Evolutionary conservation across 2,888 invertebrate species (phyloP).

Genomic region (Amiota mariae): DNA sequence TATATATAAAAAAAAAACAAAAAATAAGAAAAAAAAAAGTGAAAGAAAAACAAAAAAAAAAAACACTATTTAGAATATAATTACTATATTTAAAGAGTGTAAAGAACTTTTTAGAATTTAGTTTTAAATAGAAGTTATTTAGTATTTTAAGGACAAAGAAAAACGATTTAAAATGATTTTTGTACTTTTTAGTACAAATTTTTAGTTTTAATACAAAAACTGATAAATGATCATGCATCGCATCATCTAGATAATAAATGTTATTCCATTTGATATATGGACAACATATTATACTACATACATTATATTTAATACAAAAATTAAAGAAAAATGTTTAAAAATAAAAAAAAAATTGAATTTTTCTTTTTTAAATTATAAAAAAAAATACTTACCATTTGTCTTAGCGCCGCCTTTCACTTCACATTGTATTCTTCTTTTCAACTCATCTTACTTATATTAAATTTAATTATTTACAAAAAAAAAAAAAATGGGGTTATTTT

Average conservation of each 20-base stretch:
- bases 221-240: not conserved
- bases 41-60: conserved; percentile 45
- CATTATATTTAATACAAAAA: too few relatives aligned
- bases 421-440: too few relatives aligned
- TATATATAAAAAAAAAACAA: conserved; percentile 29
- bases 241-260: too few relatives aligned
- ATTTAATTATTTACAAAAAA: too few relatives aligned
- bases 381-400: too few relatives aligned
- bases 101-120: conserved; percentile 39
- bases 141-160: conserved; percentile 60
- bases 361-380: too few relatives aligned
- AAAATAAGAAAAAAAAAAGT: conserved; percentile 31
- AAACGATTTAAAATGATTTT: conserved; percentile 21
- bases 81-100: conserved; percentile 51
- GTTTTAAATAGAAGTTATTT: conserved; percentile 62
- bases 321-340: too few relatives aligned
- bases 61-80: conserved; percentile 58
- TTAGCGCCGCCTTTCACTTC: too few relatives aligned
- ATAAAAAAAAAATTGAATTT: too few relatives aligned
- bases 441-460: too few relatives aligned
- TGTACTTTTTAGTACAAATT: conserved; percentile 13
- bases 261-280: too few relatives aligned
- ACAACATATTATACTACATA: not conserved
- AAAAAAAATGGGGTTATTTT: too few relatives aligned
- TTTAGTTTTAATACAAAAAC: not conserved